Conservation (phyloP, 2,113 vertebrate species). For the Melanocharis versteri region DNA sequence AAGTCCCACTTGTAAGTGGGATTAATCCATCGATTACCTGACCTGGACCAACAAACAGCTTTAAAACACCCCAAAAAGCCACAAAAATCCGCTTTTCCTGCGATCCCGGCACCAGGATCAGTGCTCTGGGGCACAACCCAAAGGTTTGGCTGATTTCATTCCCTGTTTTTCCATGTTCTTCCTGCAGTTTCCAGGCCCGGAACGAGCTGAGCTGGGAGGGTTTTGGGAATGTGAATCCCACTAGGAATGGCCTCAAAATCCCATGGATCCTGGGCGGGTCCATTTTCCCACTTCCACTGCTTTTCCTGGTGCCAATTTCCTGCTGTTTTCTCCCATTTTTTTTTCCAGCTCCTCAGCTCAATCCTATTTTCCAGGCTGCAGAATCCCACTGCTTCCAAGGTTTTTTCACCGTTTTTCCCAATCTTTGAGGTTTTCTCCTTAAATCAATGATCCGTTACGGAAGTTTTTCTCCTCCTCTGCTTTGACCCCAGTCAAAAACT, state of each 20-base stretch:
- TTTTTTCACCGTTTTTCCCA: neutral
- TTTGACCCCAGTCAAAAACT: fast-evolving
- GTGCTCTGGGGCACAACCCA: fast-evolving
- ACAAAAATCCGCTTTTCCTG: neutral
- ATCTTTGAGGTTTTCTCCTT: neutral
- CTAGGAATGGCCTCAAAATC: neutral
- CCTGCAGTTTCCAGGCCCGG: neutral
- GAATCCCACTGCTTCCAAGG: neutral
- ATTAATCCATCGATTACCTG: neutral
- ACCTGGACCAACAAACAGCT: neutral
- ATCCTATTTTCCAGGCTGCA: neutral
- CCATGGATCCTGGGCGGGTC: fast-evolving
- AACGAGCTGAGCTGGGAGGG: neutral
- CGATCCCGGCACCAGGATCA: neutral
- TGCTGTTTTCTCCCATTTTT: neutral
- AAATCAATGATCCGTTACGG: fast-evolving
- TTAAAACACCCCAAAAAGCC: neutral
- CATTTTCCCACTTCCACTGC: neutral
- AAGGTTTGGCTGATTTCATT: neutral
- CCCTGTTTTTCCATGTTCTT: neutral
- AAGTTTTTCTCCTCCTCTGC: neutral
- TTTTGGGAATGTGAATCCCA: neutral
- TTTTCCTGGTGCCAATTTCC: neutral
- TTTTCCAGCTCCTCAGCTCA: neutral
- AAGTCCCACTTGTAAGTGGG: neutral